Evolutionary conservation across 2,888 invertebrate genomes (phyloP).

Genomic region (Unio delphinus): DNA sequence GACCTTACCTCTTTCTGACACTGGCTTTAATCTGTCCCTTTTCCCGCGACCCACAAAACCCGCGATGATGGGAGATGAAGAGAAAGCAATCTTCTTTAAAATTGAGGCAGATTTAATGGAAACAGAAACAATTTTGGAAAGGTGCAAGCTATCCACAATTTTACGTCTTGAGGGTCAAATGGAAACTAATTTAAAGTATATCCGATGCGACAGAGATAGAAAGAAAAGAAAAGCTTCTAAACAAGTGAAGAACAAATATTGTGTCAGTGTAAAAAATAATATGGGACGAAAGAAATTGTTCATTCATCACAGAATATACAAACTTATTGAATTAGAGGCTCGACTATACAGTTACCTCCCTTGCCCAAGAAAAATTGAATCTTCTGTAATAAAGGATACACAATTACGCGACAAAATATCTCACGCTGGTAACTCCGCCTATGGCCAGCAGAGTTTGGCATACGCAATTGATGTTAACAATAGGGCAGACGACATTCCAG

Average conservation of each 20-base stretch:
- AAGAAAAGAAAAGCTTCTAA: conserved; percentile 53
- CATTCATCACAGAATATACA: conserved; percentile 56
- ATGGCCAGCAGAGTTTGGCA: conserved; percentile 43
- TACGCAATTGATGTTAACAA: conserved; percentile 50
- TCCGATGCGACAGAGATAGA: conserved; percentile 43
- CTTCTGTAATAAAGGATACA: conserved; percentile 11
- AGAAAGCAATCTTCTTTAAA: conserved; percentile 24
- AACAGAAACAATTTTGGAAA: conserved; percentile 29
- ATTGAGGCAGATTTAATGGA: conserved; percentile 26
- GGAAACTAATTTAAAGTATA: conserved; percentile 29
- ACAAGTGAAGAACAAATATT: conserved; percentile 61
- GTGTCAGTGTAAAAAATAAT: conserved; percentile 51
- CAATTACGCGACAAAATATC: conserved; percentile 25
- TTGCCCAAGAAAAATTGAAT: conserved; percentile 13
- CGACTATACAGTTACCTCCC: conserved; percentile 28
- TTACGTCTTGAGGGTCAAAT: conserved; percentile 26
- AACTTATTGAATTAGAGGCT: conserved; percentile 43
- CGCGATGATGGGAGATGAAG: conserved; percentile 21
- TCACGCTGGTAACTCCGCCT: conserved; percentile 4
- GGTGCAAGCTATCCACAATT: conserved; percentile 18
- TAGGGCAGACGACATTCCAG: conserved; percentile 35
- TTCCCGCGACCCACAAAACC: conserved; percentile 41
- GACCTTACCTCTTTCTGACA: conserved; percentile 25
- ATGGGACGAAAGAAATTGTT: conserved; percentile 49
- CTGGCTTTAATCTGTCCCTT: conserved; percentile 51